Evolutionary conservation across 2,888 invertebrate genomes (phyloP).

Genomic region (Patella depressa): DNA sequence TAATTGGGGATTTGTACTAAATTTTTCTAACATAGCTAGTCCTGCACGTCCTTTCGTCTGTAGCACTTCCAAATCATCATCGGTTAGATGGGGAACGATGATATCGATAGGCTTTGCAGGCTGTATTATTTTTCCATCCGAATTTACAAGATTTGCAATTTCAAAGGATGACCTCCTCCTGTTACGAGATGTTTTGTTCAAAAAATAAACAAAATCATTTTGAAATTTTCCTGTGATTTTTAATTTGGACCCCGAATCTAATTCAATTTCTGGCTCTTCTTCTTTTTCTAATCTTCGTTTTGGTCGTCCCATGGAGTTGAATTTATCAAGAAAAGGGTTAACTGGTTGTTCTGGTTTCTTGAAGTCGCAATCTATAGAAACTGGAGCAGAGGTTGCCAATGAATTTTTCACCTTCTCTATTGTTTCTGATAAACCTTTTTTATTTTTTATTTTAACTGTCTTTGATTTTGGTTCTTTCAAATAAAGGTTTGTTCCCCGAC

Average conservation of each 20-base stretch:
- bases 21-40: conserved; percentile 14
- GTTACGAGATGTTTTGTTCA: conserved; percentile 64
- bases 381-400: not conserved
- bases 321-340: conserved; percentile 3
- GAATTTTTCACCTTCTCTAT: conserved; percentile 5
- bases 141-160: conserved; percentile 32
- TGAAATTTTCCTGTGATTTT: conserved; percentile 70
- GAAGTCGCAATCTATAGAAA: not conserved
- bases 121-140: conserved; percentile 54
- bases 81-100: conserved; percentile 61
- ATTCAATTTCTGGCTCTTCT: conserved; percentile 29
- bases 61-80: conserved; percentile 61
- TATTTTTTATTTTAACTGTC: not conserved
- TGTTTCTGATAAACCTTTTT: not conserved
- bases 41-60: conserved; percentile 38
- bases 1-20: conserved; percentile 2
- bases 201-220: conserved; percentile 70
- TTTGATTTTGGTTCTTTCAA: conserved; percentile 30
- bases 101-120: conserved; percentile 59
- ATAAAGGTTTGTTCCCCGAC: conserved; percentile 19
- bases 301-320: conserved; percentile 29
- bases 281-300: conserved; percentile 29
- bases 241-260: conserved; percentile 54
- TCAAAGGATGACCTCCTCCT: conserved; percentile 53
- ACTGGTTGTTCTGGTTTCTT: conserved; percentile 7